Evolutionary conservation across 2,888 invertebrate genomes (phyloP), one percentile per base, ranked within the genome.

Genomic region (Hemicrepidius hirtus): DNA sequence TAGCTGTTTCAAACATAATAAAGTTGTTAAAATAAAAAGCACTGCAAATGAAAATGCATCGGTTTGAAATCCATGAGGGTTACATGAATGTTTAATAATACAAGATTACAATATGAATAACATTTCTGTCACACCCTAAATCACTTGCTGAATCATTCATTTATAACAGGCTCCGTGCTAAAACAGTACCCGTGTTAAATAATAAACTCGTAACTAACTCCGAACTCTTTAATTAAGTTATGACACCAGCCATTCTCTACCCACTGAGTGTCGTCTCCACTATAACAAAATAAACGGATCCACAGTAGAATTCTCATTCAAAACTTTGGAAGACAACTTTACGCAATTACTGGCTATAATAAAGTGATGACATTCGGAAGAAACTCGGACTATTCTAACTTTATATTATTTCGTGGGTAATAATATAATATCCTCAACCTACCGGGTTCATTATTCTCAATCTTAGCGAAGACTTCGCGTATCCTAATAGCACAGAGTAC

Each of bases 181-280:
- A 66, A 66, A 66, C 66, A 40, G 57, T 37, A 37, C 57, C 18
- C 37, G 57, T 37, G 57, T 53, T 68, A 68, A 68, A 68, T 62
- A 62, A 68, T 68, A 57, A 68, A 59, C 21, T 62, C 49, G 37
- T 59, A 68, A 62, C 60, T 53, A 68, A 68, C 59, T 55, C 59
- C 18, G 40, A 68, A 69, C 63, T 69, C 63, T 55, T 50, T 65
- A 69, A 69, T 69, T 69, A 63, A 35, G 63, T 69, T 69, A 63
- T 49, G 40, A 53, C 44, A 67, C 21, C 18, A 60, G 21, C 50
- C 49, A 53, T 68, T 68, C 50, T 67, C 41, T 67, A 57, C 57
- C 62, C 62, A 53, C 60, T 40, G 59, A 59, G 59, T 57, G 59
- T 18, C 66, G 41, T 57, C 21, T 68, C 28, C 32, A 62, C 50